Evolutionary conservation across 1,140 invertebrate genomes (phyloP), one percentile per base, ranked within the genome.

Genomic region (Drosophila azteca): DNA sequence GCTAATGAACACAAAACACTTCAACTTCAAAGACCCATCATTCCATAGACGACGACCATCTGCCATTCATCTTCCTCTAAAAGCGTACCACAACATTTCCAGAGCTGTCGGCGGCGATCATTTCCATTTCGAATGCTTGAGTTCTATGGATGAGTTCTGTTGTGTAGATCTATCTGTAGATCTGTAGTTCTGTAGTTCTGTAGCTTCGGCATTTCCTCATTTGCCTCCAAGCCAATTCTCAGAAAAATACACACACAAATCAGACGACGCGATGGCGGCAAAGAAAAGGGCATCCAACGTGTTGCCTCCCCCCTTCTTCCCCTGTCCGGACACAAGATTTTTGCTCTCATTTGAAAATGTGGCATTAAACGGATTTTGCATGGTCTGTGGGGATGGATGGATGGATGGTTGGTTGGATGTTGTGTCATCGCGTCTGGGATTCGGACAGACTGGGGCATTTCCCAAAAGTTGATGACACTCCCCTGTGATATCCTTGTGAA

Each of bases 1-100:
- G 82, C 81, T 81, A 81, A 85, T 87, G 77, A 84, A 87, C 77
- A 74, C 71, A 77, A 81, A 71, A 77, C 61, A 74, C 81, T 59
- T 43, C 26, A 57, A 87, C 77, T 85, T 85, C 68, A 85, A 87
- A 85, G 82, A 48, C 52, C 63, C 61, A 52, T 69, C 57, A 44
- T 54, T 67, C 17, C 17, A 20, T 1, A 20, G 17, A 20, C 17
- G 61, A 77, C 48, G 61, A 81, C 48, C 81, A 81, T 81, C 78
- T 87, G 82, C 64, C 82, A 81, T 85, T 84, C 81, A 87, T 84
- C 81, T 87, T 87, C 77, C 58, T 49, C 31, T 20, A 20, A 20
- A 20, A 31, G 24, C 31, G 2, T 3, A 9, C 31, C 31, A 31
- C 31, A 8, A 31, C 17, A 20, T 29, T 46, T 55, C 45, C 41